Evolutionary conservation across 1,140 invertebrate genomes (phyloP), one percentile per base, ranked within the genome.

Genomic region (Danaus melanippus): DNA sequence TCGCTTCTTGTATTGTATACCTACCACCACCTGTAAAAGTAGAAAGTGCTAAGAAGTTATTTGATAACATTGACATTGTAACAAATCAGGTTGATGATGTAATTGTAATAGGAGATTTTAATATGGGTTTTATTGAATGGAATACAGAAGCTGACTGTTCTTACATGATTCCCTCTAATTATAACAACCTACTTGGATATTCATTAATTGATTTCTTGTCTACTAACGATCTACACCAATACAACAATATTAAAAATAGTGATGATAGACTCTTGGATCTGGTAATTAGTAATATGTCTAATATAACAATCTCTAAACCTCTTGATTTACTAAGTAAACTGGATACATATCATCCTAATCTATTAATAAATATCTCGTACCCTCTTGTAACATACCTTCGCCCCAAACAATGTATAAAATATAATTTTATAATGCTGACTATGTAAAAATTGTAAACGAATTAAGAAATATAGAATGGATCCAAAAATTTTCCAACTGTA

Each of bases 41-140:
- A n/a, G n/a, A n/a, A n/a, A n/a, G n/a, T n/a, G n/a, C n/a, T n/a
- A n/a, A n/a, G n/a, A n/a, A n/a, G n/a, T n/a, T n/a, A n/a, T n/a
- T n/a, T n/a, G n/a, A n/a, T n/a, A n/a, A n/a, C n/a, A n/a, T n/a
- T n/a, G n/a, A n/a, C n/a, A n/a, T n/a, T n/a, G n/a, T n/a, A n/a
- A n/a, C n/a, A n/a, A n/a, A n/a, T n/a, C n/a, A n/a, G n/a, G n/a
- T n/a, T n/a, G n/a, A n/a, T n/a, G n/a, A n/a, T n/a, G n/a, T 53
- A n/a, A n/a, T 58, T n/a, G 17, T 58, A 11, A 11, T 58, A 11
- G 57, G 57, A 40, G 57, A 58, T 43, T 58, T 58, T 42, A 58
- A 58, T 39, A 21, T 58, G n/a, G 32, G 56, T 17, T 53, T 52
- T 49, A 48, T 58, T 10, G 12, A 39, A 12, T 58, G 56, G 50